Conservation (phyloP, 2,888 invertebrate genomes). For the Andrena fulva region DNA sequence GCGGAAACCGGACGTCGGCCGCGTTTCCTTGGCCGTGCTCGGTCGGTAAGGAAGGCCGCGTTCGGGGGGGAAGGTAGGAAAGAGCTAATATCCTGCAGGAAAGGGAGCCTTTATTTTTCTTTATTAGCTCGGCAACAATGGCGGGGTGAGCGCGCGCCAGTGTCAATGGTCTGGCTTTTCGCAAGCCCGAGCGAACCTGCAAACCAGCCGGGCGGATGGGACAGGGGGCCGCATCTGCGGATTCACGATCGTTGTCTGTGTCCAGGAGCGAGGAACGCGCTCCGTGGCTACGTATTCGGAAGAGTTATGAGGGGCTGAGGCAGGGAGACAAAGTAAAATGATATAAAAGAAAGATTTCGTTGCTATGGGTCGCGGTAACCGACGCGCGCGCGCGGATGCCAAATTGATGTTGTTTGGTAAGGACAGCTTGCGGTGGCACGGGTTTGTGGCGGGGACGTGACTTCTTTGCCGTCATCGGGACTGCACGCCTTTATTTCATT, state of each 20-base stretch:
- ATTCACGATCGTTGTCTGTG: slow-evolving; percentile 53
- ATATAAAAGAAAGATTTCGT: slow-evolving; percentile 20
- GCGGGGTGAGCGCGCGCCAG: slow-evolving; percentile 44
- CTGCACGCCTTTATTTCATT: neutral
- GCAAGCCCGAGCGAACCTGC: slow-evolving; percentile 56
- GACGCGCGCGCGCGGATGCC: neutral
- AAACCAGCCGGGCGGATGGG: slow-evolving; percentile 42
- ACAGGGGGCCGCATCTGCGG: slow-evolving; percentile 66
- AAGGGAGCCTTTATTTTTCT: slow-evolving; percentile 78
- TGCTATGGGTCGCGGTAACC: neutral
- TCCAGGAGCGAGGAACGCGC: slow-evolving; percentile 47
- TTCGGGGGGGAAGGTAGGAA: slow-evolving; percentile 25
- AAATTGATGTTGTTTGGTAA: slow-evolving; percentile 31
- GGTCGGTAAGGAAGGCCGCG: slow-evolving; percentile 18
- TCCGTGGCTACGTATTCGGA: slow-evolving; percentile 17
- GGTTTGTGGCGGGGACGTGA: slow-evolving; percentile 3
- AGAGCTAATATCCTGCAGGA: slow-evolving; percentile 75
- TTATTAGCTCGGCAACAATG: slow-evolving; percentile 77
- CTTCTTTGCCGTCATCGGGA: neutral
- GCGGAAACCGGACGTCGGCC: slow-evolving; percentile 51
- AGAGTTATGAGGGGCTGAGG: slow-evolving; percentile 42
- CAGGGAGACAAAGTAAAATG: slow-evolving; percentile 21
- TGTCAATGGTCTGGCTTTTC: slow-evolving; percentile 76
- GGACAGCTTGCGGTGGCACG: neutral
- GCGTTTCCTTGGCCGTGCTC: slow-evolving; percentile 24